Conservation (phyloP, 2,797 vertebrate species). For the Odontamblyopus lacepedii region DNA sequence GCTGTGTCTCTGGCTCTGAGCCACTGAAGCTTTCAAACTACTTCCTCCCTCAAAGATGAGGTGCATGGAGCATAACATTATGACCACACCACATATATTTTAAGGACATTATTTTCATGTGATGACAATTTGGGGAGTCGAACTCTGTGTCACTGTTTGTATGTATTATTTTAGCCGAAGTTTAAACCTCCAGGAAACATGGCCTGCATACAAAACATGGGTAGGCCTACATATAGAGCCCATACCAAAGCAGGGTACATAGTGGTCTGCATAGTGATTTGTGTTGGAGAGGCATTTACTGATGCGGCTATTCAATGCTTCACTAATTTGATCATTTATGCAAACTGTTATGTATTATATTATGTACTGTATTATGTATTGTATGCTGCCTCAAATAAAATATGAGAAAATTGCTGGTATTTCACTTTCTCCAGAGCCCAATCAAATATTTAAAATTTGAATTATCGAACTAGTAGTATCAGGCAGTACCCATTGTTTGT, state of each 20-base stretch:
- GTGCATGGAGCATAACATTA: background rate
- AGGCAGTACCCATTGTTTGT: background rate
- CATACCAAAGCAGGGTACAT: background rate
- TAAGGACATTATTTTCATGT: background rate
- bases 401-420: background rate
- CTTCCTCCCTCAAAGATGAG: background rate
- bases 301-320: too few species aligned
- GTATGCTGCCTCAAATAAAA: background rate
- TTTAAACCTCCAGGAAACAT: slow-evolving; percentile 1
- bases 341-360: too few species aligned
- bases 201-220: background rate
- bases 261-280: too few species aligned
- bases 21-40: slow-evolving; percentile 5
- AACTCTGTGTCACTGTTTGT: background rate
- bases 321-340: too few species aligned
- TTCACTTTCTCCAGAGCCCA: background rate
- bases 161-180: background rate
- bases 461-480: background rate
- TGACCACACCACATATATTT: background rate
- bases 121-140: background rate
- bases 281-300: too few species aligned
- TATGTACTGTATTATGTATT: too few species aligned
- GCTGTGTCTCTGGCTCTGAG: slow-evolving; percentile 26
- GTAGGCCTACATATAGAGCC: background rate
- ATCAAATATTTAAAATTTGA: background rate